These are phyloP conservation scores for Triops longicaudatus DNA, from an alignment of 1,140 invertebrate genomes.

Conservation along the genomic window DNA sequence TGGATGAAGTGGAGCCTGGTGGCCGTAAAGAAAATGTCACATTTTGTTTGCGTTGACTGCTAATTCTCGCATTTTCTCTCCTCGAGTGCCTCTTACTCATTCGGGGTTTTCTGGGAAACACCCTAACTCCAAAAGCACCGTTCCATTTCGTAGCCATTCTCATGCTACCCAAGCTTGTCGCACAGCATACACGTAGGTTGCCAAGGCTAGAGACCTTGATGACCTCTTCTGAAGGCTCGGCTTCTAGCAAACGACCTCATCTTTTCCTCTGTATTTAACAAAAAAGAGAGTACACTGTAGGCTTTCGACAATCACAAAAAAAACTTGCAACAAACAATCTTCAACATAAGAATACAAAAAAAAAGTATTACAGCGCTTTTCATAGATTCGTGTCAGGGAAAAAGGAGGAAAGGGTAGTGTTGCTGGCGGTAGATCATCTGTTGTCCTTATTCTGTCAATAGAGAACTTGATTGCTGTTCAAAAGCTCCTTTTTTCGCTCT, in stretches of 20 bases:
- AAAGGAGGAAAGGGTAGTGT: no score
- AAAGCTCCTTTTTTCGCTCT: neutral
- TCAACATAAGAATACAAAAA: neutral
- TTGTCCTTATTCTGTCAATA: neutral
- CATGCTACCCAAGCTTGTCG: neutral
- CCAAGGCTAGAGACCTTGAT: neutral
- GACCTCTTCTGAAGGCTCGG: neutral
- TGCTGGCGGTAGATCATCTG: neutral
- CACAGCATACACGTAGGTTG: neutral
- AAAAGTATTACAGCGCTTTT: neutral
- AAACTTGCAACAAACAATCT: neutral
- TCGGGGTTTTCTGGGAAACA: no score
- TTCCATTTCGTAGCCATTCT: neutral
- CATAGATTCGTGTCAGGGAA: neutral
- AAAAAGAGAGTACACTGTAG: neutral
- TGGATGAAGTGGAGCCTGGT: neutral
- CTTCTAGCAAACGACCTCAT: neutral
- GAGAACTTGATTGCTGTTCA: slow-evolving; percentile 7
- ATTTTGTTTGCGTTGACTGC: slow-evolving; percentile 12
- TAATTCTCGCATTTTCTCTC: slow-evolving; percentile 4
- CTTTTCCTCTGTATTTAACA: neutral
- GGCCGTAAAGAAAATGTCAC: neutral
- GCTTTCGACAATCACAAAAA: neutral
- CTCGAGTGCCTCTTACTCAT: neutral
- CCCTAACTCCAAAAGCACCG: no score